A percentile compares a stretch with the other conserved stretches of the same genome.
phyloP scores from a whole-genome alignment of 2,797 vertebrate species.

The Steatocranus sp. region DNA sequence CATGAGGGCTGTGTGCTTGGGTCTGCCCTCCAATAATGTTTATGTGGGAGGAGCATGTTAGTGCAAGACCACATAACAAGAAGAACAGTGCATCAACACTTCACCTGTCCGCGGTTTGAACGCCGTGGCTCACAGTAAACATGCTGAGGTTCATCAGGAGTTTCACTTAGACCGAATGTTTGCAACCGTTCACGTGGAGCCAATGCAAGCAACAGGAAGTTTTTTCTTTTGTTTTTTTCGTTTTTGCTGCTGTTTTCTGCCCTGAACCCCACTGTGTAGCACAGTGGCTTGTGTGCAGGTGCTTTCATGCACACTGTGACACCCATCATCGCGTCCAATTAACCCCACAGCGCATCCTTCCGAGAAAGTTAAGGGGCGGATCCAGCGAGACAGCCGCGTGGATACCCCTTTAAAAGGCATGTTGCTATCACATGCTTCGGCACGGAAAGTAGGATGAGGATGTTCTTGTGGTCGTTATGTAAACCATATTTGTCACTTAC shows the following conservation, averaged over 20 bases:
- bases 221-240: accelerated
- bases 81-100: accelerated
- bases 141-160: background rate
- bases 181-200: background rate
- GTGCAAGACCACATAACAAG: background rate
- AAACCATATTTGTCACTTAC: slow-evolving; percentile 27
- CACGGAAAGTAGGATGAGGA: slow-evolving; percentile 60
- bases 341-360: background rate
- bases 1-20: background rate
- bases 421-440: slow-evolving; percentile 70
- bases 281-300: background rate
- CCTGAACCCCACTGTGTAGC: background rate
- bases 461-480: slow-evolving; percentile 51
- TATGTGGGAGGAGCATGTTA: background rate
- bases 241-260: background rate
- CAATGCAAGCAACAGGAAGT: background rate
- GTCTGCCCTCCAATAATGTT: background rate
- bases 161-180: background rate
- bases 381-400: slow-evolving; percentile 17
- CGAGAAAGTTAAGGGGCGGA: slow-evolving; percentile 27
- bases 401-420: slow-evolving; percentile 74
- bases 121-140: background rate
- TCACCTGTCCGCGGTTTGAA: accelerated
- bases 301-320: background rate
- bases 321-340: background rate